phyloP scores from a whole-genome alignment of 2,888 invertebrate genomes.

The Empis livida region DNA sequence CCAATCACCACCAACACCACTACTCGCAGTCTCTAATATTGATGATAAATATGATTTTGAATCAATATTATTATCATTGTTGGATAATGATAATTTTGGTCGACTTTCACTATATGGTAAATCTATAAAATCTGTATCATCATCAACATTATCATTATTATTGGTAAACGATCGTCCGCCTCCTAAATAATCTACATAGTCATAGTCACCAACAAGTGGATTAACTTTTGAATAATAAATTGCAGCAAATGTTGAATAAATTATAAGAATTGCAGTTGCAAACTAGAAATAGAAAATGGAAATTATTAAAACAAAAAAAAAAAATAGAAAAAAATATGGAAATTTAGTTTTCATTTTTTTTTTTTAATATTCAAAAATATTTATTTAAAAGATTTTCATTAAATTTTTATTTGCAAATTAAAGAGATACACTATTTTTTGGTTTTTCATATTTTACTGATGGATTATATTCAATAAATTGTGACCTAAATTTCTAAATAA shows the following conservation, averaged over 20 bases:
- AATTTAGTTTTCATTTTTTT: background rate
- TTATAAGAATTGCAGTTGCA: constrained; percentile 63
- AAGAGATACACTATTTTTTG: too few relatives aligned
- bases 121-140: constrained; percentile 3
- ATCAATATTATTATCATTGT: background rate
- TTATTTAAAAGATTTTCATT: too few relatives aligned
- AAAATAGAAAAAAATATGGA: background rate
- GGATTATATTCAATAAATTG: too few relatives aligned
- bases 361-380: too few relatives aligned
- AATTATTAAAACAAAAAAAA: constrained; percentile 2
- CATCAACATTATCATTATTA: constrained; percentile 30
- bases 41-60: too few relatives aligned
- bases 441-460: too few relatives aligned
- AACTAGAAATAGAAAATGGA: constrained; percentile 42
- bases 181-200: constrained; percentile 58
- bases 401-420: too few relatives aligned
- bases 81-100: background rate
- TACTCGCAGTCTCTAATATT: too few relatives aligned
- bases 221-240: constrained; percentile 82
- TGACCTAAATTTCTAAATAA: too few relatives aligned
- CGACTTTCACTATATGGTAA: background rate
- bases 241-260: constrained; percentile 75
- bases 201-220: constrained; percentile 65
- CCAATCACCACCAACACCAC: constrained; percentile 16
- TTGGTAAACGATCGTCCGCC: constrained; percentile 53